Base-by-base conservation (phyloP, 2,888 invertebrate species). In the Germaria angustata region DNA sequence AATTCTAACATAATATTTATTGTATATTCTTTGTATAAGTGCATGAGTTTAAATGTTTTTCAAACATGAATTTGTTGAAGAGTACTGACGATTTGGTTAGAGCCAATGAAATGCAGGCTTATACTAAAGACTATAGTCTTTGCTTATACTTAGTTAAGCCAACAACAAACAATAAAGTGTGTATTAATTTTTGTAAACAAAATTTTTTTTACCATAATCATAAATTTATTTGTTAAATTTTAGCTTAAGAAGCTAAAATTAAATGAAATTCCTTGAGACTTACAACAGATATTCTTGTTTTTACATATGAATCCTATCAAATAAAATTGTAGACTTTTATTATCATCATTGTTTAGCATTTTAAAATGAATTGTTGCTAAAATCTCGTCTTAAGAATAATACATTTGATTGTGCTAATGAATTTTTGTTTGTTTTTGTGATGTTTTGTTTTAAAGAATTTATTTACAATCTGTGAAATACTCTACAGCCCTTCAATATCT, bases 321-420 rank as follows among this genome's bases (percentile, higher is more conserved):
- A 15, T 66, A 11, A 34, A 34, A 34, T 32, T 2, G n/a, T 22
- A 4, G 1, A 0, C n/a, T 49, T 28, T 24, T 7, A 2, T 24
- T 41, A 1, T 20, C 13, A 7, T 22, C 1, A 15, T 15, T 39
- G 17, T 17, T 51, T 46, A 46, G 17, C 2, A 13, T 8, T 34
- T 17, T n/a, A 49, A 49, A 34, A 34, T 65, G 32, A 65, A 22
- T 34, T 34, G 34, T 65, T 34, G 34, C 13, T 32, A 20, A 32
- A 63, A 20, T 65, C 2, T 49, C n/a, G 17, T 41, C 53, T 51
- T 34, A 32, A 39, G n/a, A 66, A 66, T 66, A 68, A 28, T 53
- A 53, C 36, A 4, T 3, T 8, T 24, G 1, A 24, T 68, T 68
- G 51, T 68, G 39, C 7, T 39, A 13, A 41, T 46, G n/a, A n/a